Conservation (phyloP, 1,140 invertebrate species). For the Aradophagus sp. region DNA sequence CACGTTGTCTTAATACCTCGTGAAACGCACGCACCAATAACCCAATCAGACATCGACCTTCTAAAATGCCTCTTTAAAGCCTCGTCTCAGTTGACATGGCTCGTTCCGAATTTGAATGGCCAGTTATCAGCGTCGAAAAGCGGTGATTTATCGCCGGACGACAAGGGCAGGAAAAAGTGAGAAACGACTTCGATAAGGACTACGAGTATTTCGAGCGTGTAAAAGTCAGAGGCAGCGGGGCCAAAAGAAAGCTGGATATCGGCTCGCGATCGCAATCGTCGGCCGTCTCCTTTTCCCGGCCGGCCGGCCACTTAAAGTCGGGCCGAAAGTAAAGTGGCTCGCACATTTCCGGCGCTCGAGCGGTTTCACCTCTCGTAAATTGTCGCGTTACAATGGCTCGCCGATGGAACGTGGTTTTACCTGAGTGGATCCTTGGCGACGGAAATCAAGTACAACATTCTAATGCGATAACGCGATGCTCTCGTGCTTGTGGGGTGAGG, state of each 20-base stretch:
- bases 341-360: constrained; percentile 10
- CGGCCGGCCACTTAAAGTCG: constrained; percentile 15
- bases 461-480: constrained; percentile 43
- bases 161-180: constrained; percentile 14
- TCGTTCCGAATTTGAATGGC: constrained; percentile 11
- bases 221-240: too few relatives aligned
- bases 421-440: constrained; percentile 35
- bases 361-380: constrained; percentile 9
- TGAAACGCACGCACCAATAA: constrained; percentile 1
- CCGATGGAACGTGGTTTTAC: constrained; percentile 22
- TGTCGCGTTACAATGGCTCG: constrained; percentile 10
- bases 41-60: constrained; percentile 2
- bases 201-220: too few relatives aligned
- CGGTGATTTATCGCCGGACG: constrained; percentile 21
- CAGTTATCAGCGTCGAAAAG: constrained; percentile 6
- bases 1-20: not conserved
- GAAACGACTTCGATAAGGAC: too few relatives aligned
- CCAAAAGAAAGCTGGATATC: too few relatives aligned
- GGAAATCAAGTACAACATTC: constrained; percentile 54
- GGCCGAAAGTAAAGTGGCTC: constrained; percentile 16
- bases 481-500: constrained; percentile 38
- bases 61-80: constrained; percentile 8
- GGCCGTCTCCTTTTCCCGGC: too few relatives aligned
- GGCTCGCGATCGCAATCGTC: constrained; percentile 8
- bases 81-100: constrained; percentile 7